phyloP scores from a whole-genome alignment of 1,140 invertebrate species.

The Neuroterus valhalla region DNA sequence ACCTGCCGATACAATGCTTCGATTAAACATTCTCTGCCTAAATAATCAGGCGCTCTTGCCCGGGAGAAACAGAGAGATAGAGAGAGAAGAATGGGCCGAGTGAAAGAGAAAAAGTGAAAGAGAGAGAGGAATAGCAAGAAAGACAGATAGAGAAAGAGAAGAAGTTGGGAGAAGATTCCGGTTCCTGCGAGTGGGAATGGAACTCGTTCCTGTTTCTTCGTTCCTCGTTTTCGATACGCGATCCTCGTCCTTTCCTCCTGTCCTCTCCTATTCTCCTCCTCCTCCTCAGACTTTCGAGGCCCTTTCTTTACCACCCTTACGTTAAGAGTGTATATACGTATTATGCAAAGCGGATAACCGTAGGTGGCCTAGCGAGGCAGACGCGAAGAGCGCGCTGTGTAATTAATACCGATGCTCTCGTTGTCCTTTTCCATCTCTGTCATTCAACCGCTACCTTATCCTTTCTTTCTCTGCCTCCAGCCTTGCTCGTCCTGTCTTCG shows the following conservation, averaged over 20 bases:
- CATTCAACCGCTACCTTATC: constrained; percentile 8
- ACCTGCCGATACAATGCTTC: constrained; percentile 72
- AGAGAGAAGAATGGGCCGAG: constrained; percentile 23
- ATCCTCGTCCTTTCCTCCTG: constrained; percentile 40
- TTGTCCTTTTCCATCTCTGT: constrained; percentile 44
- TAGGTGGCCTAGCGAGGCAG: constrained; percentile 69
- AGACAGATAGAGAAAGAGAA: constrained; percentile 40
- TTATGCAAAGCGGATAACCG: constrained; percentile 69
- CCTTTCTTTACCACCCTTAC: constrained; percentile 57
- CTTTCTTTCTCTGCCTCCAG: constrained; percentile 32
- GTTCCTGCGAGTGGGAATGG: constrained; percentile 60
- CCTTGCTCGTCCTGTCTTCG: constrained; percentile 33
- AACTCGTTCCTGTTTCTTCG: constrained; percentile 56
- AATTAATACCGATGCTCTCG: constrained; percentile 68
- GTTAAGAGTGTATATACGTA: constrained; percentile 61
- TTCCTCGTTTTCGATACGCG: constrained; percentile 58
- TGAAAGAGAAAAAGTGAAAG: constrained; percentile 36
- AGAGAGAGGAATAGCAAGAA: constrained; percentile 33
- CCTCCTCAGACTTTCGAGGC: constrained; percentile 33
- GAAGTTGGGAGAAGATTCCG: constrained; percentile 55
- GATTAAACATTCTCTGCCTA: constrained; percentile 75
- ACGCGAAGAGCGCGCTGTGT: constrained; percentile 58
- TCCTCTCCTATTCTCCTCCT: constrained; percentile 37
- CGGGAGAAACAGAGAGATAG: constrained; percentile 47
- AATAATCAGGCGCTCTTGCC: constrained; percentile 70